Conservation (phyloP, 2,888 invertebrate genomes). For the Diaperis boleti region DNA sequence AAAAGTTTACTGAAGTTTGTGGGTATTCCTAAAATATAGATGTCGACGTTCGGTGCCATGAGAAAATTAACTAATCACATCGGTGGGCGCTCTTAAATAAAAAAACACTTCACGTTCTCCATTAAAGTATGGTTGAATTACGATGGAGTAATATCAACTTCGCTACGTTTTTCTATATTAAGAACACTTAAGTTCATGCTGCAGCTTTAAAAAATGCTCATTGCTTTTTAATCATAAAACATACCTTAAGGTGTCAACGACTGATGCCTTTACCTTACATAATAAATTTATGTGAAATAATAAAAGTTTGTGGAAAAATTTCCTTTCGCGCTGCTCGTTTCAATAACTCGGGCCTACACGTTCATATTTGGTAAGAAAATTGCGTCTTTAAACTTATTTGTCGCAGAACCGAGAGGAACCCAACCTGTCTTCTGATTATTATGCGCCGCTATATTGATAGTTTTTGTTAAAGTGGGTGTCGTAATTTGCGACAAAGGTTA, state of each 20-base stretch:
- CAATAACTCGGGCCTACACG: conserved; percentile 4
- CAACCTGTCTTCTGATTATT: conserved; percentile 6
- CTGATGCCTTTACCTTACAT: conserved; percentile 19
- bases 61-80: background rate
- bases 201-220: conserved; percentile 8
- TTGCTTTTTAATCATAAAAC: conserved; percentile 15
- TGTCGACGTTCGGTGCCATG: background rate
- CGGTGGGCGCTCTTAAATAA: background rate
- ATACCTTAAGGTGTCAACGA: conserved; percentile 10
- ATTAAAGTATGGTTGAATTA: conserved; percentile 5
- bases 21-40: background rate
- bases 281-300: conserved; percentile 23
- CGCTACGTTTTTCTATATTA: background rate
- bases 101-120: background rate
- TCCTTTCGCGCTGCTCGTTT: conserved; percentile 1
- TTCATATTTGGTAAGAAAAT: conserved; percentile 9
- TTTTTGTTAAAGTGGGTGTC: conserved; percentile 22
- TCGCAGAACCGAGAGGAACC: background rate
- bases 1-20: no score
- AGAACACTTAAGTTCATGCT: conserved; percentile 2
- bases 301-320: conserved; percentile 11
- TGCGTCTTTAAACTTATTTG: conserved; percentile 1
- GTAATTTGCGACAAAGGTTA: conserved; percentile 13
- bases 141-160: conserved; percentile 6
- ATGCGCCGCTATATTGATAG: conserved; percentile 18